These are phyloP conservation scores for Synergus umbraculus DNA, from an alignment of 2,888 invertebrate species.

Conservation along the genomic window DNA sequence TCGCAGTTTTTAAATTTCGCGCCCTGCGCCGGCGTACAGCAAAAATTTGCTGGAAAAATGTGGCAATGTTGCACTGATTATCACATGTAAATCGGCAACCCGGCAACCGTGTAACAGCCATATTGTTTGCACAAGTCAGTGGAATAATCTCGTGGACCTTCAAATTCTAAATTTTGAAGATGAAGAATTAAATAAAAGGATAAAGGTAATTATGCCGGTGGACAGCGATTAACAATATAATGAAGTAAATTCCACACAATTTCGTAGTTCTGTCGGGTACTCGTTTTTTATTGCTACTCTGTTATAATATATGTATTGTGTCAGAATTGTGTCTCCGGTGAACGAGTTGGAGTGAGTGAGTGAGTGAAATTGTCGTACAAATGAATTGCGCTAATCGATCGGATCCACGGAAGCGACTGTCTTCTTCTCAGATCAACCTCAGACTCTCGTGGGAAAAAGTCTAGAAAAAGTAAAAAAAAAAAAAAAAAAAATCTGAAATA, in stretches of 20 bases:
- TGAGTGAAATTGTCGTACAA: conserved; percentile 1
- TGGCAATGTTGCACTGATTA: conserved; percentile 57
- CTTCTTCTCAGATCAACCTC: background rate
- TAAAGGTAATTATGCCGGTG: conserved; percentile 11
- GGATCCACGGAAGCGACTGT: conserved; percentile 3
- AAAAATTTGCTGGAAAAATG: conserved; percentile 39
- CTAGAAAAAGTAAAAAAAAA: background rate
- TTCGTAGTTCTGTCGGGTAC: conserved; percentile 15
- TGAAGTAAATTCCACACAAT: background rate
- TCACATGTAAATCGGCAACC: conserved; percentile 68
- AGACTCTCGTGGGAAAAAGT: background rate
- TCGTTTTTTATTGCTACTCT: background rate
- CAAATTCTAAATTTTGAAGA: conserved; percentile 11
- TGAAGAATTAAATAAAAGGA: background rate
- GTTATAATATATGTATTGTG: background rate
- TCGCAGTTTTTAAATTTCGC: conserved; percentile 32
- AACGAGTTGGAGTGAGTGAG: background rate
- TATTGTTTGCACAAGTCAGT: conserved; percentile 65
- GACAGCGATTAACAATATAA: background rate
- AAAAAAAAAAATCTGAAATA: conserved; percentile 4
- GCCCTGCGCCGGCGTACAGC: background rate
- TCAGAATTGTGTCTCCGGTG: background rate
- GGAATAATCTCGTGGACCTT: conserved; percentile 43
- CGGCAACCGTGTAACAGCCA: conserved; percentile 66
- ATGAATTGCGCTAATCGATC: conserved; percentile 31